These are phyloP conservation scores for Varecia variegata DNA, from an alignment of 2,797 vertebrate genomes.

Conservation along the genomic window DNA sequence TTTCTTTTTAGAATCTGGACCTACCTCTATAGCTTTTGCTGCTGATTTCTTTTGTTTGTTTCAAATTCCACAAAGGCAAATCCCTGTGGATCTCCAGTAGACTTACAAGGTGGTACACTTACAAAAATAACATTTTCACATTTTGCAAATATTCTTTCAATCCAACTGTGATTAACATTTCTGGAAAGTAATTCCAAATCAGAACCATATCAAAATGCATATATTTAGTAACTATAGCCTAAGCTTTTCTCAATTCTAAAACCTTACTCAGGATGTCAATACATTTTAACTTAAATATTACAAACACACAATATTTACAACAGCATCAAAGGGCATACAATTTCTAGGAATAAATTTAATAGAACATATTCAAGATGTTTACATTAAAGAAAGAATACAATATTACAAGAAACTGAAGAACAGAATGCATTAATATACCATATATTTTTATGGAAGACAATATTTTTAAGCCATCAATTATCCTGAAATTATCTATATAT, in stretches of 20 bases:
- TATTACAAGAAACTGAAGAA: too few relatives aligned
- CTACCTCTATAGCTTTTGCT: constrained; percentile 93
- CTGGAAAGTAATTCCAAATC: constrained; percentile 93
- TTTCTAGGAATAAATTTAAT: too few relatives aligned
- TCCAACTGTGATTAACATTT: constrained; percentile 93
- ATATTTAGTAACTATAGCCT: neutral
- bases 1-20: neutral
- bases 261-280: neutral
- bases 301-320: too few relatives aligned
- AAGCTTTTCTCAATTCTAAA: neutral
- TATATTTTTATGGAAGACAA: too few relatives aligned
- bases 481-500: neutral
- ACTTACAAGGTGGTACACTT: constrained; percentile 92
- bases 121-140: constrained; percentile 94
- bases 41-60: constrained; percentile 81
- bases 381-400: too few relatives aligned
- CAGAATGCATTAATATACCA: too few relatives aligned
- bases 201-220: neutral
- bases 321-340: too few relatives aligned
- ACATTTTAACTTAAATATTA: neutral
- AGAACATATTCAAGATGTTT: too few relatives aligned
- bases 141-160: constrained; percentile 93
- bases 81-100: constrained; percentile 90
- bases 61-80: constrained; percentile 98
- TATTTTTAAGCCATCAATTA: neutral